Evolutionary conservation across 2,797 vertebrate genomes (phyloP).

Genomic region (Tragopan temminckii): DNA sequence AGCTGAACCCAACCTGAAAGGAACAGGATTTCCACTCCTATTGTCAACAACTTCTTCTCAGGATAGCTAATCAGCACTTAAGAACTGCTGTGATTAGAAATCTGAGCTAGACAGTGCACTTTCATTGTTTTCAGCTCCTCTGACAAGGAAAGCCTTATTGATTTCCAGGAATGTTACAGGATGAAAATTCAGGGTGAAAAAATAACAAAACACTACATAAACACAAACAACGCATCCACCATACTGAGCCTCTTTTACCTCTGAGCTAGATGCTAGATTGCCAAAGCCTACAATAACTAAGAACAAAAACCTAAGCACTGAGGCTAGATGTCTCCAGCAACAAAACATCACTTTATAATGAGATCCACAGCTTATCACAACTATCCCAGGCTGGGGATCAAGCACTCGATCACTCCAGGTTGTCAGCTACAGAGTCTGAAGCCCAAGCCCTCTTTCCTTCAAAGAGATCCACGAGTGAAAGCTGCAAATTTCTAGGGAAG

Average conservation of each 20-base stretch:
- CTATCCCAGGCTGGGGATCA: background rate
- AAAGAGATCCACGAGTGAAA: background rate
- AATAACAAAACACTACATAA: background rate
- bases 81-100: background rate
- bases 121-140: background rate
- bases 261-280: background rate
- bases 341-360: background rate
- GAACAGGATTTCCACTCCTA: background rate
- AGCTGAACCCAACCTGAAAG: background rate
- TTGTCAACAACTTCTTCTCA: background rate
- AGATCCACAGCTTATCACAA: background rate
- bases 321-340: background rate
- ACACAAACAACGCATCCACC: background rate
- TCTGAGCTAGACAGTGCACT: background rate
- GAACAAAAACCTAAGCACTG: background rate
- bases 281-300: background rate
- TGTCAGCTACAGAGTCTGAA: background rate
- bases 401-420: background rate
- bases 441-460: background rate
- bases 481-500: background rate
- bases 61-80: background rate
- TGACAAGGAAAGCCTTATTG: background rate
- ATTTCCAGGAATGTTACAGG: background rate
- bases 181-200: background rate
- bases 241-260: background rate